phyloP scores from a whole-genome alignment of 2,888 invertebrate genomes.

The Cephonodes hylas region DNA sequence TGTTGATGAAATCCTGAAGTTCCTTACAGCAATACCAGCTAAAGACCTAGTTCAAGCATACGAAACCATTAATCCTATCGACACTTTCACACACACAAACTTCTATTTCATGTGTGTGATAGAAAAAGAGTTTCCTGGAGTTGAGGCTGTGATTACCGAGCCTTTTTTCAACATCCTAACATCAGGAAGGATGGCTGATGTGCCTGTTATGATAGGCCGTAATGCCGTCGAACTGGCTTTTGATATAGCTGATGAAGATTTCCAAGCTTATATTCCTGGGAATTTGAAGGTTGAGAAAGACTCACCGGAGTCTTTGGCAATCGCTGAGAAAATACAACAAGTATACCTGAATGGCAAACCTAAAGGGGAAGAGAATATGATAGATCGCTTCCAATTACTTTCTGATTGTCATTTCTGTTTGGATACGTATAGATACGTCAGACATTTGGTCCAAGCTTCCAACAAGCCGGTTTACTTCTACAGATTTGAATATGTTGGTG shows the following conservation, averaged over 20 bases:
- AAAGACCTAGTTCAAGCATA: slow-evolving; percentile 60
- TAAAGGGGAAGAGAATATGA: slow-evolving; percentile 44
- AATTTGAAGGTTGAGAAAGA: slow-evolving; percentile 54
- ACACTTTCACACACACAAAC: slow-evolving; percentile 23
- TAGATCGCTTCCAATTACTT: slow-evolving; percentile 53
- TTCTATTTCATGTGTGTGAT: slow-evolving; percentile 49
- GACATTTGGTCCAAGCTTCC: slow-evolving; percentile 55
- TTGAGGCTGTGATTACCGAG: slow-evolving; percentile 60
- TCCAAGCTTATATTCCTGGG: slow-evolving; percentile 57
- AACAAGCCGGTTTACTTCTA: slow-evolving; percentile 66
- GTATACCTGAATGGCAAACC: slow-evolving; percentile 58
- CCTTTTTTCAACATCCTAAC: slow-evolving; percentile 57
- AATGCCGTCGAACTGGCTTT: slow-evolving; percentile 52
- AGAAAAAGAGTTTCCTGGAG: slow-evolving; percentile 66
- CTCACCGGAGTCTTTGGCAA: slow-evolving; percentile 47
- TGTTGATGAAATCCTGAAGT: slow-evolving; percentile 61
- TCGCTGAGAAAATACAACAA: slow-evolving; percentile 51
- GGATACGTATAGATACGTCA: slow-evolving; percentile 58
- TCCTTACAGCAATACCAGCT: slow-evolving; percentile 55
- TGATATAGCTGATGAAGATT: slow-evolving; percentile 47
- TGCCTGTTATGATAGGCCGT: slow-evolving; percentile 65
- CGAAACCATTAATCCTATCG: slow-evolving; percentile 31
- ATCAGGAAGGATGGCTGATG: slow-evolving; percentile 60
- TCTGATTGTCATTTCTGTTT: slow-evolving; percentile 58
- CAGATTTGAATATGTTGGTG: slow-evolving; percentile 69